Evolutionary conservation across 2,888 invertebrate genomes (phyloP).

Genomic region (Drosophila lacicola): DNA sequence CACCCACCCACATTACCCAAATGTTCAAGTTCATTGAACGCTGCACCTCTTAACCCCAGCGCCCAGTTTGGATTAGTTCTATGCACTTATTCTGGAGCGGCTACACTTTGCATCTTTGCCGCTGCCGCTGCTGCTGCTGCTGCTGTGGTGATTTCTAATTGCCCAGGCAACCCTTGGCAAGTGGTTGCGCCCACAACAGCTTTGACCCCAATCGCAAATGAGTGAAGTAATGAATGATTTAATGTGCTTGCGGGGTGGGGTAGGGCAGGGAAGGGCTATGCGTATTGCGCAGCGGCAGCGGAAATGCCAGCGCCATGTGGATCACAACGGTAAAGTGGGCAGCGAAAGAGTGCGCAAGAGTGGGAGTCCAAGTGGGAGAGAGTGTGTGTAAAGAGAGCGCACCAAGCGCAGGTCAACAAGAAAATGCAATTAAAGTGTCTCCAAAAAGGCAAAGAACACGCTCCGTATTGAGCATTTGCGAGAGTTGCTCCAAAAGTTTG

Average conservation of each 20-base stretch:
- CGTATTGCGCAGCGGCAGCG: constrained; percentile 52
- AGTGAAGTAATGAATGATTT: constrained; percentile 57
- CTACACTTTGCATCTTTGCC: constrained; percentile 39
- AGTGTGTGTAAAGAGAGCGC: neutral
- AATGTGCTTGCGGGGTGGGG: constrained; percentile 8
- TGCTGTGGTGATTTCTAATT: constrained; percentile 40
- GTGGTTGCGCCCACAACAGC: constrained; percentile 43
- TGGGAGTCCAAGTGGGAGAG: neutral
- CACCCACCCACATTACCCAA: constrained; percentile 6
- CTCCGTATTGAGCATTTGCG: constrained; percentile 17
- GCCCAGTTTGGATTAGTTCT: constrained; percentile 21
- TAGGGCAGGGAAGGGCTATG: neutral
- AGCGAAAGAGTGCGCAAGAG: constrained; percentile 4
- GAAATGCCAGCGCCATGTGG: constrained; percentile 63
- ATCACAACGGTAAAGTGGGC: constrained; percentile 57
- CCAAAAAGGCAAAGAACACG: constrained; percentile 23
- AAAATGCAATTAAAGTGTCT: constrained; percentile 41
- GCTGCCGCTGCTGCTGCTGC: constrained; percentile 21
- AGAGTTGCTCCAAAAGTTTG: constrained; percentile 4
- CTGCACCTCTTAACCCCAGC: constrained; percentile 53
- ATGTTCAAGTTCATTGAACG: constrained; percentile 54
- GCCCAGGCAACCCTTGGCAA: constrained; percentile 41
- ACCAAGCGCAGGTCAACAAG: constrained; percentile 46
- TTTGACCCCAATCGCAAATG: constrained; percentile 58
- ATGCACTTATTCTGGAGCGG: constrained; percentile 10